Evolutionary conservation across 2,113 vertebrate species (phyloP), one percentile per base, ranked within the genome.

Genomic region (Andinoacara biseriatus): DNA sequence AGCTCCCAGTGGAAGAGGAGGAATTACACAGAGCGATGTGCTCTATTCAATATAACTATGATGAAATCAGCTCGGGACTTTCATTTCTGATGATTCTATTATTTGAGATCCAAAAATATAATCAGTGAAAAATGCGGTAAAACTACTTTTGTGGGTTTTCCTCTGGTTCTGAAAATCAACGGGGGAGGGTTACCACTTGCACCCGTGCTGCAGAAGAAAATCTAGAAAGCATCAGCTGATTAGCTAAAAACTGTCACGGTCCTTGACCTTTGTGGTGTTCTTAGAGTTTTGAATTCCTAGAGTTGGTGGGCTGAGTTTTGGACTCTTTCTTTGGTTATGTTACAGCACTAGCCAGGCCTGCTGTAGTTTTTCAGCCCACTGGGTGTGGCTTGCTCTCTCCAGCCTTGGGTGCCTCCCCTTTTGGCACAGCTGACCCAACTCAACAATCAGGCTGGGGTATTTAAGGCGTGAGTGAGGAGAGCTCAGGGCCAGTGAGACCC

Each of bases 31-130:
- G 29, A 85, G 63, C 6, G 14, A 35, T 33, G 81, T 52, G 79
- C n/a, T 72, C 57, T 3, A 38, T 72, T 90, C 72, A 84, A 14
- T 76, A 86, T 38, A 88, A 80, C 78, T 24, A 35, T 59, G 74
- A 78, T 35, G 61, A 86, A 80, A 88, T 83, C 56, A 86, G 83
- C 33, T 18, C 5, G 26, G 78, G 82, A 78, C 57, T 76, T 62
- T 74, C 10, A 57, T 74, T 87, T 80, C 35, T 79, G 80, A 85
- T 85, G 46, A 83, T 86, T 79, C 56, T 63, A 83, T 89, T 87
- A 74, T 31, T 83, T 80, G 24, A 17, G 4, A 24, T 69, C 38
- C 74, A 84, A 82, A 87, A 87, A 81, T 82, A 86, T 74, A 61
- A 62, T 58, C 35, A 13, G 35, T 7, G 22, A 31, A 65, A 88